Percentiles rank a stretch among this genome's conserved stretches.
Conservation (phyloP, 1,140 invertebrate species). For the Penaeus vannamei region DNA sequence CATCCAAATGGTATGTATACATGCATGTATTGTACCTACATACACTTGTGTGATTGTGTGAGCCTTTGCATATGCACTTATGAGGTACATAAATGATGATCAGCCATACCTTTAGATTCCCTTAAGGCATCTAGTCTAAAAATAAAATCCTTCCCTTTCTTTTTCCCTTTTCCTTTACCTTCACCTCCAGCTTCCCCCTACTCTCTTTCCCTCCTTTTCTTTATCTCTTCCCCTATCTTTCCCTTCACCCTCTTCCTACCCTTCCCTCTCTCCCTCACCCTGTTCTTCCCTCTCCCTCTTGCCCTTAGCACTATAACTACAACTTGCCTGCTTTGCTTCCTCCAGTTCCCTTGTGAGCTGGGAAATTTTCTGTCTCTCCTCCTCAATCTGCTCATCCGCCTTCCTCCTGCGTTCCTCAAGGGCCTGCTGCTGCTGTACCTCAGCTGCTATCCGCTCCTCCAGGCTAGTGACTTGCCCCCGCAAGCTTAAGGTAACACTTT, state of each 20-base stretch:
- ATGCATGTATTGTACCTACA: too few species aligned
- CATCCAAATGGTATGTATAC: too few species aligned
- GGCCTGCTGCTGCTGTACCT: constrained; percentile 37
- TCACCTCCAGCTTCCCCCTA: too few species aligned
- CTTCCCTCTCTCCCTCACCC: neutral
- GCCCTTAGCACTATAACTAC: neutral
- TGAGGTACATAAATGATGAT: constrained; percentile 52
- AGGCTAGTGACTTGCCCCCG: constrained; percentile 46
- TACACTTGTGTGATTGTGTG: too few species aligned
- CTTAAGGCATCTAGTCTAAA: neutral
- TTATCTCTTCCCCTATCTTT: neutral
- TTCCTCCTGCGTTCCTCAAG: constrained; percentile 42
- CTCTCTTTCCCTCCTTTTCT: too few species aligned
- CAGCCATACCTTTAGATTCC: constrained; percentile 16
- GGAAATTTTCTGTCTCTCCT: constrained; percentile 45
- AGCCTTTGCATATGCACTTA: too few species aligned
- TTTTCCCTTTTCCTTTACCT: neutral
- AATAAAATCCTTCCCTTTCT: neutral
- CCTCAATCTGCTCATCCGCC: constrained; percentile 53
- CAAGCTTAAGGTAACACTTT: constrained; percentile 41
- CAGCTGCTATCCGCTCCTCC: constrained; percentile 50
- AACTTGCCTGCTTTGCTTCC: constrained; percentile 49
- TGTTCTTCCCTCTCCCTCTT: neutral
- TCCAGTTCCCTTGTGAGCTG: constrained; percentile 54
- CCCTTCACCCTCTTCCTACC: too few species aligned